Conservation (phyloP, 2,888 invertebrate species). For the Steromphala cineraria region DNA sequence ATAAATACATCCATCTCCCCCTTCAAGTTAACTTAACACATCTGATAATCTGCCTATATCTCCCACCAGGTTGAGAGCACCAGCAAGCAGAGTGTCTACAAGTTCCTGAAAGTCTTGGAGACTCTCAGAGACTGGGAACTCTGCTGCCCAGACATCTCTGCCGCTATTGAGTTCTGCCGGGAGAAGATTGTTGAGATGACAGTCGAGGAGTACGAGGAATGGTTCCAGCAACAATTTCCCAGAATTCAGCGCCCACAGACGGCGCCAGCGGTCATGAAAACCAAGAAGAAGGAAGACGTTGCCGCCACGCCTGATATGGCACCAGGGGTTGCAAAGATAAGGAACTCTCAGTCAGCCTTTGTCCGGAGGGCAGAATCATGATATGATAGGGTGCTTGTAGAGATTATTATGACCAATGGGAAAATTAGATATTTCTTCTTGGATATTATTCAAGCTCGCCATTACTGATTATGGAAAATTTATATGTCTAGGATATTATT, state of each 20-base stretch:
- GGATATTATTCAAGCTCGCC: too few relatives aligned
- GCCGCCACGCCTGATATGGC: background rate
- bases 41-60: background rate
- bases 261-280: slow-evolving; percentile 50
- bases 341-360: slow-evolving; percentile 12
- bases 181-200: slow-evolving; percentile 73
- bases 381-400: background rate
- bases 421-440: too few relatives aligned
- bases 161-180: slow-evolving; percentile 74
- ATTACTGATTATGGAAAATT: too few relatives aligned
- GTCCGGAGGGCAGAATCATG: slow-evolving; percentile 21
- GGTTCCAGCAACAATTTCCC: slow-evolving; percentile 72
- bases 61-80: slow-evolving; percentile 68
- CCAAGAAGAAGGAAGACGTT: background rate
- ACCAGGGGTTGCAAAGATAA: background rate
- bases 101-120: slow-evolving; percentile 71
- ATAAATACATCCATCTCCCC: too few relatives aligned
- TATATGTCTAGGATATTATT: too few relatives aligned
- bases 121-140: slow-evolving; percentile 74
- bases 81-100: slow-evolving; percentile 71
- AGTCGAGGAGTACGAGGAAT: slow-evolving; percentile 73
- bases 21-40: too few relatives aligned
- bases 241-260: slow-evolving; percentile 67
- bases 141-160: slow-evolving; percentile 72
- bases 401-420: too few relatives aligned